Evolutionary conservation across 2,888 invertebrate species (phyloP).

Genomic region (Nomada hirtipes): DNA sequence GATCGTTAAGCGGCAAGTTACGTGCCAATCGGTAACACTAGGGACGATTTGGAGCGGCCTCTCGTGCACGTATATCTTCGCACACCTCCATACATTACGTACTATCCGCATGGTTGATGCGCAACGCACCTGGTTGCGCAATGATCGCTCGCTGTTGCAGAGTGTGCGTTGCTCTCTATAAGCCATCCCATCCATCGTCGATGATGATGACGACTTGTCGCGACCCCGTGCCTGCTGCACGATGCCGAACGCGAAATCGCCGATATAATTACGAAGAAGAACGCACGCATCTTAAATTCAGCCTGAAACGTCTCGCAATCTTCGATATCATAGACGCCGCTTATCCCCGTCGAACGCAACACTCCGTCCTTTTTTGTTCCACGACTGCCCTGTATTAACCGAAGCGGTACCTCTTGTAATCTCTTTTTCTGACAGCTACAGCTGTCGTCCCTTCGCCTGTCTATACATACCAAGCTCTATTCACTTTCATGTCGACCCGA

Average conservation of each 20-base stretch:
- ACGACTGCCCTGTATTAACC: background rate
- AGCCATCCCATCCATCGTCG: slow-evolving; percentile 48
- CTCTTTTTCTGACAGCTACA: slow-evolving; percentile 14
- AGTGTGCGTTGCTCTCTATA: slow-evolving; percentile 65
- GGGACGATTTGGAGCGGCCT: slow-evolving; percentile 64
- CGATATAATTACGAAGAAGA: slow-evolving; percentile 70
- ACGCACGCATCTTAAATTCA: slow-evolving; percentile 37
- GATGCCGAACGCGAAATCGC: slow-evolving; percentile 54
- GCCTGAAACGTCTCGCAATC: slow-evolving; percentile 24
- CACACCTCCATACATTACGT: slow-evolving; percentile 35
- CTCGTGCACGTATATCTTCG: slow-evolving; percentile 24
- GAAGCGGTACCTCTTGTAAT: background rate
- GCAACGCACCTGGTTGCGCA: slow-evolving; percentile 67
- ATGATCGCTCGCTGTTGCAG: slow-evolving; percentile 60
- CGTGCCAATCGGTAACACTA: slow-evolving; percentile 65
- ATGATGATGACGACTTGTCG: slow-evolving; percentile 50
- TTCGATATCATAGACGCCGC: slow-evolving; percentile 25
- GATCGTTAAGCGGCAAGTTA: slow-evolving; percentile 68
- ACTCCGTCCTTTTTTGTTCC: background rate
- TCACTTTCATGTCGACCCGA: slow-evolving; percentile 78
- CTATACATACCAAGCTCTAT: slow-evolving; percentile 45
- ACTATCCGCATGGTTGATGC: slow-evolving; percentile 43
- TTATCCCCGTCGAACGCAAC: slow-evolving; percentile 14
- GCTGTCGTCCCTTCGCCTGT: slow-evolving; percentile 21
- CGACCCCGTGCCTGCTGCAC: slow-evolving; percentile 46